Evolutionary conservation across 2,113 vertebrate species (phyloP).

Genomic region (Lophotis ruficrista): DNA sequence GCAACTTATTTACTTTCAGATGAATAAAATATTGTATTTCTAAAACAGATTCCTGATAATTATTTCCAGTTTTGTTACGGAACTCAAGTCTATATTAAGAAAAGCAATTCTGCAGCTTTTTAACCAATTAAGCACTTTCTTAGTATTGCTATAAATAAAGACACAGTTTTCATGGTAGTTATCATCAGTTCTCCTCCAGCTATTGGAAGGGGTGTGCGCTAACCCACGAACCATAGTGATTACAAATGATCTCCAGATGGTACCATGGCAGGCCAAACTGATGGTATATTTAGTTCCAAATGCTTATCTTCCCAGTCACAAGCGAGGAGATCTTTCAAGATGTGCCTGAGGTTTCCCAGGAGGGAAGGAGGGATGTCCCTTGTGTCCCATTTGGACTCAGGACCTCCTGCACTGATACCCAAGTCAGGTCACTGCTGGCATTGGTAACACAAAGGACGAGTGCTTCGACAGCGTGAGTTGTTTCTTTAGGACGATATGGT

Average conservation of each 20-base stretch:
- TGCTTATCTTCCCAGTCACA: not conserved
- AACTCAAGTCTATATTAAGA: conserved; percentile 11
- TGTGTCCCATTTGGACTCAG: not conserved
- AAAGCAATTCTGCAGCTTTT: conserved; percentile 33
- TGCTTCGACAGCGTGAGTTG: not conserved
- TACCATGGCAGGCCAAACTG: not conserved
- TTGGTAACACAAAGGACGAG: accelerated
- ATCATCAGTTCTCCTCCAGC: not conserved
- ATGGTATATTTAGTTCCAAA: not conserved
- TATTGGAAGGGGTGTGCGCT: not conserved
- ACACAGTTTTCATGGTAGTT: not conserved
- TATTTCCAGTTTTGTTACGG: conserved; percentile 12
- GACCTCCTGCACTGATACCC: not conserved
- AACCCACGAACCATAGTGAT: not conserved
- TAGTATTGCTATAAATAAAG: conserved; percentile 22
- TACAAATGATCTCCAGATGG: conserved; percentile 54
- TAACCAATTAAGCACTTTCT: conserved; percentile 13
- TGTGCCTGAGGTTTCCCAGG: not conserved
- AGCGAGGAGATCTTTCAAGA: not conserved
- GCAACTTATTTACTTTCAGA: conserved; percentile 1
- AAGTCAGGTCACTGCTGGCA: not conserved
- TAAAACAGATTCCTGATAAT: not conserved
- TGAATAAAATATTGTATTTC: not conserved
- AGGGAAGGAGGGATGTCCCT: not conserved
- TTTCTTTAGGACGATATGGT: not conserved